phyloP scores from a whole-genome alignment of 2,888 invertebrate species.

The Lordiphosa andalusiaca region DNA sequence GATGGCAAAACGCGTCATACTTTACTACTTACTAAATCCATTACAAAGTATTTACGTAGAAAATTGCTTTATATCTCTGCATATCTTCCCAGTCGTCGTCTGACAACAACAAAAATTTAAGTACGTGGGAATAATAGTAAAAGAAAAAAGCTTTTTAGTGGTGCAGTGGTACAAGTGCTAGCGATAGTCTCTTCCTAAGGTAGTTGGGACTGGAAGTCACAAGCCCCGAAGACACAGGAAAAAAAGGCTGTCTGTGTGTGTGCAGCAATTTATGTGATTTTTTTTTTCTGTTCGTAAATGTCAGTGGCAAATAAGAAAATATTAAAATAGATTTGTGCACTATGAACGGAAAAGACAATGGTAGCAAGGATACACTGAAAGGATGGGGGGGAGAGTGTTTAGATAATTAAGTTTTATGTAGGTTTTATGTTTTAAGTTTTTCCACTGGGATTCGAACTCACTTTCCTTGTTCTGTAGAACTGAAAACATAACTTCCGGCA shows the following conservation, averaged over 20 bases:
- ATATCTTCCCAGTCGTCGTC: conserved; percentile 57
- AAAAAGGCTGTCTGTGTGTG: conserved; percentile 70
- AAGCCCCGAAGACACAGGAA: conserved; percentile 23
- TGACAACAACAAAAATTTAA: conserved; percentile 48
- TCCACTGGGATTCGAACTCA: too few species aligned
- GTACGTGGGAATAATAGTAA: conserved; percentile 73
- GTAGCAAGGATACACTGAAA: conserved; percentile 32
- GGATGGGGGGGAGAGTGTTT: conserved; percentile 9
- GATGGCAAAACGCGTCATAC: conserved; percentile 73
- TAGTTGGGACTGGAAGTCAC: conserved; percentile 9
- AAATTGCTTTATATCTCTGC: conserved; percentile 74
- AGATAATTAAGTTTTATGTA: too few species aligned
- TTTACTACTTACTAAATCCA: conserved; percentile 75
- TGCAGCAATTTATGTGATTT: conserved; percentile 71
- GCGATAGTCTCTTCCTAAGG: conserved; percentile 28
- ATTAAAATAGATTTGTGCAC: conserved; percentile 74
- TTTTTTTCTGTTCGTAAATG: conserved; percentile 54
- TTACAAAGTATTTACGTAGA: conserved; percentile 75
- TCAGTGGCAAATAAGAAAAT: conserved; percentile 75
- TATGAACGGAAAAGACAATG: conserved; percentile 54
- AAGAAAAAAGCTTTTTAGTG: conserved; percentile 62
- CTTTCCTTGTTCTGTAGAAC: too few species aligned
- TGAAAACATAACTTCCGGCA: too few species aligned
- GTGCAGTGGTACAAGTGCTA: conserved; percentile 22
- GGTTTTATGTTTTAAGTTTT: too few species aligned